Percentiles rank a stretch among this genome's conserved stretches.
Evolutionary conservation across 2,888 invertebrate species (phyloP).

Genomic region (Pedicia rivosa): DNA sequence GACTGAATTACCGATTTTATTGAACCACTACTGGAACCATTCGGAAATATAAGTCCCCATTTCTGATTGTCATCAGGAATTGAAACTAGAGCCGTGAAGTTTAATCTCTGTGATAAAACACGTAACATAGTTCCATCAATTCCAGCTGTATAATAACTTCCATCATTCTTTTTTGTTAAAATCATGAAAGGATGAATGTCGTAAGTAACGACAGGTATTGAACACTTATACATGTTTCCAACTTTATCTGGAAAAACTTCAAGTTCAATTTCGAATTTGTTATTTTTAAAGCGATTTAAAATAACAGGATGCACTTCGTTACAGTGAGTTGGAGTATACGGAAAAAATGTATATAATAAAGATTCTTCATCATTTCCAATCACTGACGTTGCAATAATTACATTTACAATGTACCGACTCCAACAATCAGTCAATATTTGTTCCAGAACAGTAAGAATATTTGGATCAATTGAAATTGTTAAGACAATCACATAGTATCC

Average conservation of each 20-base stretch:
- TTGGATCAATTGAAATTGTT: too few species aligned
- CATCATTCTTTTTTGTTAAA: background rate
- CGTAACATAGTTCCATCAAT: slow-evolving; percentile 21
- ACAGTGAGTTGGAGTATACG: slow-evolving; percentile 1
- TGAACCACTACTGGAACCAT: slow-evolving; percentile 15
- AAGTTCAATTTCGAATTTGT: background rate
- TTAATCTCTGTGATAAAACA: slow-evolving; percentile 14
- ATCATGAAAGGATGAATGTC: slow-evolving; percentile 7
- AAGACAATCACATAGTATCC: too few species aligned
- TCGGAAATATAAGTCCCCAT: slow-evolving; percentile 11
- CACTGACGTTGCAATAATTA: slow-evolving; percentile 5
- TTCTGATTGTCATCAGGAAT: slow-evolving; percentile 9
- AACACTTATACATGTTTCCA: slow-evolving; percentile 6
- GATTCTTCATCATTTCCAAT: background rate
- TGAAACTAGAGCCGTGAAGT: slow-evolving; percentile 17
- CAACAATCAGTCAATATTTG: too few species aligned
- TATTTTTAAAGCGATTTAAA: background rate
- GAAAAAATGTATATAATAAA: slow-evolving; percentile 5
- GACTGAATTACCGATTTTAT: slow-evolving; percentile 14
- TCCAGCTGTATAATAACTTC: slow-evolving; percentile 15
- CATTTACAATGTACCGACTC: slow-evolving; percentile 7
- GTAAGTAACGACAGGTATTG: slow-evolving; percentile 4
- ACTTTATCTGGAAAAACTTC: slow-evolving; percentile 6
- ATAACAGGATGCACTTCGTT: background rate
- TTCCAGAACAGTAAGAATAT: too few species aligned